phyloP scores from a whole-genome alignment of 2,888 invertebrate genomes.

The Andricus curvator region DNA sequence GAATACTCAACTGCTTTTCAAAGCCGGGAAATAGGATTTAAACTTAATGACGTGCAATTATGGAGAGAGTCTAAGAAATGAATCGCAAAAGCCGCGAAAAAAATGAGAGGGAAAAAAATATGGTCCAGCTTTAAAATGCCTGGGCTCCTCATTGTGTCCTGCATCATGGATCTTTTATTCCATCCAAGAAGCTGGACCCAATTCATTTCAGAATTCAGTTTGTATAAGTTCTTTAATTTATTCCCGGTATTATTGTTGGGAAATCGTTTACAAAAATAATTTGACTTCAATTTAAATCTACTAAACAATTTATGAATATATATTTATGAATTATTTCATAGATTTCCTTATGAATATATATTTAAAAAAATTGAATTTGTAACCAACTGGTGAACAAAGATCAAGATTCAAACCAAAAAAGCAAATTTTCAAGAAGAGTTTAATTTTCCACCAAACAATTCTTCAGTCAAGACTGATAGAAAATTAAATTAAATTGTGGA shows the following conservation, averaged over 20 bases:
- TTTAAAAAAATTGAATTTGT: too few species aligned
- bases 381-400: too few species aligned
- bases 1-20: slow-evolving; percentile 47
- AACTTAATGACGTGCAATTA: slow-evolving; percentile 66
- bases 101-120: slow-evolving; percentile 46
- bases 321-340: too few species aligned
- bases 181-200: not conserved
- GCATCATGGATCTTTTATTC: slow-evolving; percentile 6
- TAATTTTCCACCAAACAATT: too few species aligned
- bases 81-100: slow-evolving; percentile 43
- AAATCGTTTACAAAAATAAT: slow-evolving; percentile 20
- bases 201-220: slow-evolving; percentile 19
- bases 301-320: not conserved
- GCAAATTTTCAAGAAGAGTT: too few species aligned
- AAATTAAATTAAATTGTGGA: too few species aligned
- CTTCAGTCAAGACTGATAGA: too few species aligned
- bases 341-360: too few species aligned
- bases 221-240: slow-evolving; percentile 29
- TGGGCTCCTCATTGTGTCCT: slow-evolving; percentile 8
- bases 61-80: slow-evolving; percentile 52
- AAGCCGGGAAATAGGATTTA: slow-evolving; percentile 32
- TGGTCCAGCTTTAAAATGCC: slow-evolving; percentile 46
- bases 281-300: not conserved
- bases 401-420: too few species aligned
- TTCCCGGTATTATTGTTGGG: not conserved